Base-by-base conservation (phyloP, 2,113 vertebrate species). In the Empidonax traillii region DNA sequence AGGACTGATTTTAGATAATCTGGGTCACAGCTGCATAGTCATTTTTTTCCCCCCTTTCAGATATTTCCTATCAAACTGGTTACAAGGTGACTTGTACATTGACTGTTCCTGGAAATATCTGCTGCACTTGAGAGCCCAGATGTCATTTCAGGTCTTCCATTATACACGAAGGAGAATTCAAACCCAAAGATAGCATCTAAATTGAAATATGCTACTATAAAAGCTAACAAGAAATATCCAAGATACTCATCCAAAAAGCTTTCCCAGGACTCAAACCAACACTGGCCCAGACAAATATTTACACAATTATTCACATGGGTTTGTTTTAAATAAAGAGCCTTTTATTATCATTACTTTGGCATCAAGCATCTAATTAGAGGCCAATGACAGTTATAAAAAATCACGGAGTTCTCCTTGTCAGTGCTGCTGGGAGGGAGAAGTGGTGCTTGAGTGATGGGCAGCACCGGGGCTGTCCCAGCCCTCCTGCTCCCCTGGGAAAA, bases 241-340 rank as follows among this genome's bases (percentile, higher is more conserved):
- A 85, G 65, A 82, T 20, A 85, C 27, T 74, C 95, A 71, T 85
- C 94, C 96, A 95, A 84, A 80, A 95, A 94, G 58, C 76, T 96
- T 96, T 96, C 95, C 93, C 95, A 95, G 93, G 85, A 89, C 81
- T 81, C 81, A 76, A 11, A 75, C 83, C 53, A 65, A 82, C 80
- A 41, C 90, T 87, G 59, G 93, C 92, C 93, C 94, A 95, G 96
- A 94, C 93, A 96, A 95, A 95, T 96, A 89, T 96, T 95, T 97
- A 94, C 80, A 75, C 56, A 95, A 95, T 97, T 96, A 94, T 95
- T 92, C 95, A 91, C 90, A 95, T 62, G 86, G 83, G 94, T 71
- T 96, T 96, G 94, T 94, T 96, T 96, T 87, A 97, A 95, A 96
- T 79, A 96, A 96, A 92, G 89, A 91, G 78, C 19, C 67, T 96